Conservation (phyloP, 2,888 invertebrate species). For the Tethea ocularis region DNA sequence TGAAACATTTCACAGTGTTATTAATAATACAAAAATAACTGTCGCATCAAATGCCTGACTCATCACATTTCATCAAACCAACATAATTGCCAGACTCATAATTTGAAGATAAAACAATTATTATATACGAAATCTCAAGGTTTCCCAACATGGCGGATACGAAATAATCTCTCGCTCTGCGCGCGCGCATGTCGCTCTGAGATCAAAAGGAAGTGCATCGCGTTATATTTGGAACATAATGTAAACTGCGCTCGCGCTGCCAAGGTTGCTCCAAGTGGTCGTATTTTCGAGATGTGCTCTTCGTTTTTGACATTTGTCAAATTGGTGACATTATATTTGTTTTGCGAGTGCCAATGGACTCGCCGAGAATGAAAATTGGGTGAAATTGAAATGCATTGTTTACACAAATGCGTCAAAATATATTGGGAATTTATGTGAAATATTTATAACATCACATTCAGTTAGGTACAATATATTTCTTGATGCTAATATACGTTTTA, state of each 20-base stretch:
- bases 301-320: constrained; percentile 55
- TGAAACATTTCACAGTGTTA: neutral
- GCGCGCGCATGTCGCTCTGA: constrained; percentile 34
- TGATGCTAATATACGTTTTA: too few species aligned
- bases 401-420: neutral
- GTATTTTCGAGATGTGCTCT: constrained; percentile 30
- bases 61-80: neutral
- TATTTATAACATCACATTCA: too few species aligned
- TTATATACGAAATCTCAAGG: constrained; percentile 4
- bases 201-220: constrained; percentile 54
- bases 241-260: constrained; percentile 40
- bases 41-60: neutral
- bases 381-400: neutral
- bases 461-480: too few species aligned
- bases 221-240: constrained; percentile 45
- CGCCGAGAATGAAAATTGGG: neutral
- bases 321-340: constrained; percentile 37
- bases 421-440: too few species aligned
- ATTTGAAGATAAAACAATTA: constrained; percentile 9
- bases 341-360: constrained; percentile 11
- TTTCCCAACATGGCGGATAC: constrained; percentile 8
- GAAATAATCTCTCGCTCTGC: constrained; percentile 19
- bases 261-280: constrained; percentile 56
- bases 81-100: neutral
- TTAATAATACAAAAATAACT: neutral